These are phyloP conservation scores for Anhinga anhinga DNA, from an alignment of 2,113 vertebrate genomes.

Conservation along the genomic window DNA sequence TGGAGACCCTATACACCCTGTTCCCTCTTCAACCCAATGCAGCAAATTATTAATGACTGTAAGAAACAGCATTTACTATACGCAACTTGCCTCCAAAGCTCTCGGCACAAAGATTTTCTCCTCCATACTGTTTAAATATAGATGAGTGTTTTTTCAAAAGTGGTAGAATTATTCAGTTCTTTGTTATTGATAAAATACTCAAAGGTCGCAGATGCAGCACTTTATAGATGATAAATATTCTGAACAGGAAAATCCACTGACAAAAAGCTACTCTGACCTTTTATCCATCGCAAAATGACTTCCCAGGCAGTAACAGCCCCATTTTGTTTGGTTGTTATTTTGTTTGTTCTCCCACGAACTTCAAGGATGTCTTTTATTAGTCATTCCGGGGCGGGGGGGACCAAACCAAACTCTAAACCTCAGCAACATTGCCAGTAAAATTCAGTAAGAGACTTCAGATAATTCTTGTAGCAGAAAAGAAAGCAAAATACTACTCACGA, in stretches of 20 bases:
- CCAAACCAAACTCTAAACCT: background rate
- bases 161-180: slow-evolving; percentile 59
- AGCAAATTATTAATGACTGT: background rate
- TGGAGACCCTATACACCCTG: background rate
- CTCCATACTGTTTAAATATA: slow-evolving; percentile 65
- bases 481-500: background rate
- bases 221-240: slow-evolving; percentile 64
- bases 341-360: slow-evolving; percentile 35
- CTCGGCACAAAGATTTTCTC: slow-evolving; percentile 4
- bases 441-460: background rate
- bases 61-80: background rate
- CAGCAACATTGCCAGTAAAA: background rate
- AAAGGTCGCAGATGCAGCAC: slow-evolving; percentile 62
- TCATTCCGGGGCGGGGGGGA: background rate
- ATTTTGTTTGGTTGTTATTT: background rate
- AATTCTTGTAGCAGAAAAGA: background rate
- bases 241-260: slow-evolving; percentile 45
- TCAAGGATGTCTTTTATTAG: slow-evolving; percentile 61
- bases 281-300: slow-evolving; percentile 46
- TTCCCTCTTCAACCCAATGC: background rate
- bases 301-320: slow-evolving; percentile 35
- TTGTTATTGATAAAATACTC: slow-evolving; percentile 66
- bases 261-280: slow-evolving; percentile 62
- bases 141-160: slow-evolving; percentile 55
- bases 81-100: background rate